Base-by-base conservation (phyloP, 2,113 vertebrate species). In the Tragelaphus imberbis region DNA sequence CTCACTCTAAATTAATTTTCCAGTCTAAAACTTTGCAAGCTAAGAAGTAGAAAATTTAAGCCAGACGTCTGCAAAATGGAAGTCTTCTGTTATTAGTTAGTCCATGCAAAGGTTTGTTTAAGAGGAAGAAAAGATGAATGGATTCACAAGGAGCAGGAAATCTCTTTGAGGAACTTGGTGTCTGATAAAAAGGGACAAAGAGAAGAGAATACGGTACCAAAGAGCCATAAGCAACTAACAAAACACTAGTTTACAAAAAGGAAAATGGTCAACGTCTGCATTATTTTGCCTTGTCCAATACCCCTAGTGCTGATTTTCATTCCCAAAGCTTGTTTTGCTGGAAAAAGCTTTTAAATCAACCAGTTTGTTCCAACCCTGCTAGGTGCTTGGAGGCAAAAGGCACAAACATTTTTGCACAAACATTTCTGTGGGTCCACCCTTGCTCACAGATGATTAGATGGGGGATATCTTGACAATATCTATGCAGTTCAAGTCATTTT, bases 341-440 rank as follows among this genome's bases (percentile, higher is more conserved):
- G 82, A 91, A 96, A 84, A 86, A 88, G 33, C 61, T 95, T 96
- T 92, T 82, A 68, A 90, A 96, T 36, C 12, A 81, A 79, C 90
- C n/a, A 63, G 33, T 96, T 96, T 92, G n/a, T 68, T 95, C 12
- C 84, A 90, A 49, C 21, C 21, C 75, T 56, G 2, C 19, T 93
- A 56, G 30, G 30, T 59, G 5, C 93, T 98, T 84, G 28, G 80
- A 44, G 44, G 63, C 58, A 91, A 89, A 88, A 97, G 75, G 7
- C 40, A 94, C 80, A 94, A 95, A 77, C 25, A 84, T 33, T 89
- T 95, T 91, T 90, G 63, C 51, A 90, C 96, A 88, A 36, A 51
- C 81, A 88, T 97, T 88, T 75, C n/a, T 36, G 10, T 53, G 75
- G 30, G 19, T 55, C 65, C 82, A 61, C 15, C 28, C 5, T 88